Evolutionary conservation across 2,888 invertebrate species (phyloP).

Genomic region (Tinea pellionella): DNA sequence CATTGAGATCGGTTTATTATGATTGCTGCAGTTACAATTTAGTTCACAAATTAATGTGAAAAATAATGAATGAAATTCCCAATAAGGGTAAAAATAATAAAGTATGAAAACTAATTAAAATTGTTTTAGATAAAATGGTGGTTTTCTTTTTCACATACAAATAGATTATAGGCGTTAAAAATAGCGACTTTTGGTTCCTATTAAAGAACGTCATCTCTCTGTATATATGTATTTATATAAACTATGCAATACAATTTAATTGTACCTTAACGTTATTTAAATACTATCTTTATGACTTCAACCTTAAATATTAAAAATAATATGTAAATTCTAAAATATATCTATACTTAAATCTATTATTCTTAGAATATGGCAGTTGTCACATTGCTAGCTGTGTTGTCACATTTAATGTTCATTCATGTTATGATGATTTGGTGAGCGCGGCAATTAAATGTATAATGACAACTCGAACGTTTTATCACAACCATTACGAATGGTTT

Average conservation of each 20-base stretch:
- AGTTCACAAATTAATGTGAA: not conserved
- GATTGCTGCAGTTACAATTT: constrained; percentile 4
- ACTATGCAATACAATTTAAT: constrained; percentile 30
- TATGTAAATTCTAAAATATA: constrained; percentile 30
- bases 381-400: constrained; percentile 66
- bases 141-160: too few species aligned
- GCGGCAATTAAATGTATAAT: constrained; percentile 30
- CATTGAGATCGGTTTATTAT: constrained; percentile 58
- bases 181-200: not conserved
- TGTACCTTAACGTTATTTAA: constrained; percentile 56
- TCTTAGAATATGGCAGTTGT: constrained; percentile 68
- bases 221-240: not conserved
- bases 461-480: constrained; percentile 33
- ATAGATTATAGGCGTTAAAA: not conserved
- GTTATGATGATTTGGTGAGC: constrained; percentile 38
- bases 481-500: constrained; percentile 53
- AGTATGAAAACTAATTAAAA: not conserved
- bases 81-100: not conserved
- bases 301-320: constrained; percentile 43
- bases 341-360: constrained; percentile 30
- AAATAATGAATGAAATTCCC: not conserved
- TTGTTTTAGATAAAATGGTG: not conserved
- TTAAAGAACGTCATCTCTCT: not conserved
- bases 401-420: constrained; percentile 14
- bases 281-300: constrained; percentile 67